Evolutionary conservation across 2,888 invertebrate species (phyloP), one percentile per base, ranked within the genome.

Genomic region (Phragmatobia fuliginosa): DNA sequence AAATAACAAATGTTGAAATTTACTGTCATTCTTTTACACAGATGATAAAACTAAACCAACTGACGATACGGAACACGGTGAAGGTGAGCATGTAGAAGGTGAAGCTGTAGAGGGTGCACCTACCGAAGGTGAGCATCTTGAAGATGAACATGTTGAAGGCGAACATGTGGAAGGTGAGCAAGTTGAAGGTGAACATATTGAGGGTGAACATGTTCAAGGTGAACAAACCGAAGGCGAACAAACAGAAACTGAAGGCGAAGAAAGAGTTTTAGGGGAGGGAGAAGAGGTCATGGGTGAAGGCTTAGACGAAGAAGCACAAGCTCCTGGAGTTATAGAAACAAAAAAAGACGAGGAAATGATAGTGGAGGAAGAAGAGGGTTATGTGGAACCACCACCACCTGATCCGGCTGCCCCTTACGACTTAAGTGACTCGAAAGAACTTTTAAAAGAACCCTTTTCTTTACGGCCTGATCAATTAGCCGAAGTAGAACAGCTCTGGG

Each of bases 401-500:
- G 94, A 94, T 78, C 94, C 94, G n/a, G 77, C 90, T 38, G 94
- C 93, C 33, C 94, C 94, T 10, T 92, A 85, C 69, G 76, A 91
- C 79, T 90, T 94, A 38, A 88, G 79, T 68, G 94, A 94, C 71
- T 93, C 93, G 10, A 83, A 85, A 72, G 94, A 94, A 90, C 89
- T 88, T 58, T 73, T 93, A 0, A 91, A 85, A 83, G 87, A 89
- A 33, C 89, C 88, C 10, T 95, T 91, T 81, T 81, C 88, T 73
- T 83, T 94, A 69, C 85, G 91, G 64, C 91, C 88, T n/a, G 94
- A 94, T 76, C 94, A 94, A 82, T 31, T 90, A 71, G 90, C 89
- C 49, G 94, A 95, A 88, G 87, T 93, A 8, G 92, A 94, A 83
- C 87, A 91, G 73, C 84, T 95, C 60, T 95, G 94, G 94, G 91